Evolutionary conservation across 2,797 vertebrate genomes (phyloP), one percentile per base, ranked within the genome.

Genomic region (Neomorphus geoffroyi): DNA sequence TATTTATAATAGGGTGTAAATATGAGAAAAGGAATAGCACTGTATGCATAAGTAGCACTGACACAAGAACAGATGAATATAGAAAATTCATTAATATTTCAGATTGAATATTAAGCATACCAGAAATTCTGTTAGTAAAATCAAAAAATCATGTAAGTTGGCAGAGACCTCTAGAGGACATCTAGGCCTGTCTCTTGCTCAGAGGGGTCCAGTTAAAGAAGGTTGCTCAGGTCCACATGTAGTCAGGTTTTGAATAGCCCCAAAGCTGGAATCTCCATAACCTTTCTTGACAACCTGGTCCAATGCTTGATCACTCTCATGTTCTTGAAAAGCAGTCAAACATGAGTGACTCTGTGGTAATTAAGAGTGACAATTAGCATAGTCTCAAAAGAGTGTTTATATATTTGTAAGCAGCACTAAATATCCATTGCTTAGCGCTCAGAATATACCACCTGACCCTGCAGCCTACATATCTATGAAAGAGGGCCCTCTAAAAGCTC

Each of bases 151-250:
- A 3, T 24, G 3, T 80, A 32, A 50, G 7, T 37, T 77, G 32
- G 32, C 72, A 46, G 23, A 80, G 30, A n/a, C 8, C 6, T 75
- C 15, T 10, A 6, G 16, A 88, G 13, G 15, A 65, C 24, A 5
- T 35, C 11, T 66, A 28, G 12, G 3, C 1, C 7, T 1, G 14
- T 10, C 51, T 4, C 33, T 69, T 3, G 0, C n/a, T n/a, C n/a
- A n/a, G 33, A 33, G 41, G 19, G 2, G 1, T 57, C 16, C 27
- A 11, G 10, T 28, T 50, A 28, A 45, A 50, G 48, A 15, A 67
- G 5, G 10, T 78, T 71, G 6, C 39, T 78, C 33, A 18, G 39
- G 16, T 26, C 22, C 14, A 30, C 13, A 4, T 33, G 22, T n/a
- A 48, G 32, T 71, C 16, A 37, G 48, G 18, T 89, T 91, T 26